These are phyloP conservation scores for Aphrophora alni DNA, from an alignment of 2,888 invertebrate genomes.

Conservation along the genomic window DNA sequence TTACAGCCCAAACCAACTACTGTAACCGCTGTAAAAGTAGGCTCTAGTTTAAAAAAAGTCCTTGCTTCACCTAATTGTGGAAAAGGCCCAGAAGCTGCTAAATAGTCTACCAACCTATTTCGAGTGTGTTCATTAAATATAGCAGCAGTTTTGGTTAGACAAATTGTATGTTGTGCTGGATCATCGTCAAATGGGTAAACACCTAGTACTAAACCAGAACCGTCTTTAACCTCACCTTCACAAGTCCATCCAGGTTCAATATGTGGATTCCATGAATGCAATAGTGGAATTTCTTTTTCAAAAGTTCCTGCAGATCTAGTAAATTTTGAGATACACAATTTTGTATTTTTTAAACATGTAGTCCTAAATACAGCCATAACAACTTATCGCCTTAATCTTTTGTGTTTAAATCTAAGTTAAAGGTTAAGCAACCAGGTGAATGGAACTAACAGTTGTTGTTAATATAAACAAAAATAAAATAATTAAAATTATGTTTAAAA, in stretches of 20 bases:
- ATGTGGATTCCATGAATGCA: constrained; percentile 34
- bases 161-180: constrained; percentile 31
- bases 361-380: not conserved
- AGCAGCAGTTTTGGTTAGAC: constrained; percentile 44
- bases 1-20: constrained; percentile 76
- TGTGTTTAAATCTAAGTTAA: not conserved
- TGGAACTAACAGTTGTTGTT: not conserved
- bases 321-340: not conserved
- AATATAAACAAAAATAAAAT: not conserved
- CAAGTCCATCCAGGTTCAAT: constrained; percentile 32
- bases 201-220: constrained; percentile 45
- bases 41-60: constrained; percentile 69
- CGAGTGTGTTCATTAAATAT: constrained; percentile 44
- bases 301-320: not conserved
- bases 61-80: constrained; percentile 65
- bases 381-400: not conserved
- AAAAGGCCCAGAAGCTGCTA: constrained; percentile 57
- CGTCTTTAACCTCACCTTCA: constrained; percentile 35
- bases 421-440: not conserved
- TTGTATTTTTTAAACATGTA: not conserved
- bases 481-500: not conserved
- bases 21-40: constrained; percentile 69
- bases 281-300: constrained; percentile 23
- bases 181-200: constrained; percentile 39
- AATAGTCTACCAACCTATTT: constrained; percentile 39